Conservation (phyloP, 2,888 invertebrate genomes). For the Parnassius mnemosyne region DNA sequence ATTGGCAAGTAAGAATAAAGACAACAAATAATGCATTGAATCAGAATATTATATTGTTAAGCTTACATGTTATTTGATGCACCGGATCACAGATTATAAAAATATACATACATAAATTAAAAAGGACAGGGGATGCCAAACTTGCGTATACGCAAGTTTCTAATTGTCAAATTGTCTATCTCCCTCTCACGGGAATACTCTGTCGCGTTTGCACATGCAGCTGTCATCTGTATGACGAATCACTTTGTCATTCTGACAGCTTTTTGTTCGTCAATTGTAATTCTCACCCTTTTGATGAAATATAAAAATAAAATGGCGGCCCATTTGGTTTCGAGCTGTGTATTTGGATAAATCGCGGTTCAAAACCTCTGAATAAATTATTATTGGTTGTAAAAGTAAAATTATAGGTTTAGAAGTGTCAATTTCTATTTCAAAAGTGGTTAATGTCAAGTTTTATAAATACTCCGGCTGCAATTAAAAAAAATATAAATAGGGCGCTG, state of each 20-base stretch:
- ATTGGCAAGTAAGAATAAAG: conserved; percentile 5
- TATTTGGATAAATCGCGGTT: conserved; percentile 16
- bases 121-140: conserved; percentile 9
- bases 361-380: conserved; percentile 4
- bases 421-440: background rate
- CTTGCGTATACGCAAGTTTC: conserved; percentile 26
- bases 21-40: conserved; percentile 16
- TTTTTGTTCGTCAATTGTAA: conserved; percentile 64
- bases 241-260: conserved; percentile 76
- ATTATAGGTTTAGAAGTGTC: conserved; percentile 7
- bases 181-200: conserved; percentile 26
- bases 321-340: conserved; percentile 22
- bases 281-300: conserved; percentile 67
- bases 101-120: conserved; percentile 17
- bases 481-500: background rate
- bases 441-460: too few relatives aligned
- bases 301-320: conserved; percentile 27
- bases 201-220: conserved; percentile 53
- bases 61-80: conserved; percentile 21
- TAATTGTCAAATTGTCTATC: conserved; percentile 49
- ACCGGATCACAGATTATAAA: conserved; percentile 10
- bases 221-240: conserved; percentile 76
- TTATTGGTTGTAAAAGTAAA: conserved; percentile 7
- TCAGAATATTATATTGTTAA: conserved; percentile 18
- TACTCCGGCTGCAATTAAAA: too few relatives aligned